These are phyloP conservation scores for Psittacula echo DNA, from an alignment of 2,797 vertebrate genomes.

Conservation along the genomic window DNA sequence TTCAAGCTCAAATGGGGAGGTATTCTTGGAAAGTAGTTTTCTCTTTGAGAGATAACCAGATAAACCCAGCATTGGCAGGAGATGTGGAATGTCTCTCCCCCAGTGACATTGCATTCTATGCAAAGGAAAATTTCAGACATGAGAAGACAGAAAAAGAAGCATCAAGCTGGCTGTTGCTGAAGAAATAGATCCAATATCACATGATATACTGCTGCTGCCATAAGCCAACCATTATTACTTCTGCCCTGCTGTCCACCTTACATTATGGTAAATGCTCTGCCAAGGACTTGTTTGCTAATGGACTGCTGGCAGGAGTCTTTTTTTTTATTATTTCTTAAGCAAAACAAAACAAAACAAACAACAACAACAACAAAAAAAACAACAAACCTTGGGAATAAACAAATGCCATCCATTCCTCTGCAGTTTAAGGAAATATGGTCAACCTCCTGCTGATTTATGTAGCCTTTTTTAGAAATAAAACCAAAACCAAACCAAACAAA, in stretches of 20 bases:
- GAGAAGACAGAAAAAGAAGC: not conserved
- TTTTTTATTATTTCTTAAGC: not conserved
- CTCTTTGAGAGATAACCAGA: not conserved
- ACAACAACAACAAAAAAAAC: no score
- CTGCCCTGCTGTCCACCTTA: not conserved
- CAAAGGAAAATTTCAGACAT: not conserved
- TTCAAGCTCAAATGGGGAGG: not conserved
- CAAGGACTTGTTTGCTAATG: not conserved
- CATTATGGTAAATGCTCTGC: not conserved
- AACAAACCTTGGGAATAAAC: not conserved
- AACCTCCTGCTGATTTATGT: not conserved
- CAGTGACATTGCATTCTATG: not conserved
- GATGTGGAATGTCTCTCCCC: not conserved
- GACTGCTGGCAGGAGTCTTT: not conserved
- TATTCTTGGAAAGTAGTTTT: not conserved
- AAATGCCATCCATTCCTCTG: not conserved
- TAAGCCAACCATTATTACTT: not conserved
- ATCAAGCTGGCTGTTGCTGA: not conserved
- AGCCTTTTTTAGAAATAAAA: not conserved
- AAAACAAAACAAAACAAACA: not conserved
- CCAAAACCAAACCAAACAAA: not conserved
- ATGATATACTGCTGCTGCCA: not conserved
- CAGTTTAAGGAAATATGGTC: not conserved
- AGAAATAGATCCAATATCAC: not conserved
- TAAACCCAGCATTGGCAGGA: not conserved